These are phyloP conservation scores for Orchestia grillus DNA, from an alignment of 1,140 invertebrate genomes.

Conservation along the genomic window DNA sequence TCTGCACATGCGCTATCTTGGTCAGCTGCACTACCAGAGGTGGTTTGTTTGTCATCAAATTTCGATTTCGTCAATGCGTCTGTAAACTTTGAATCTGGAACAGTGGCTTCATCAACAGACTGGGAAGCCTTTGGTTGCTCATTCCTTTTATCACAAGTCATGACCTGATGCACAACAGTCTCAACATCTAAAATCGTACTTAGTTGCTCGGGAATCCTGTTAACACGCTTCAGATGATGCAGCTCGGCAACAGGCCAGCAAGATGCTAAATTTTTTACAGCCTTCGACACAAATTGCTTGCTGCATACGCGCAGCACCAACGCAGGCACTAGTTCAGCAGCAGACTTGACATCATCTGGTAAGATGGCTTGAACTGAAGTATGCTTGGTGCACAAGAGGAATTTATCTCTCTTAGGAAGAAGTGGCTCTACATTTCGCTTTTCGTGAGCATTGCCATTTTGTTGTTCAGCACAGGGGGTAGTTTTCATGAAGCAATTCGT, in stretches of 20 bases:
- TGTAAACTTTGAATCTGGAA: background rate
- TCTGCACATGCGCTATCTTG: background rate
- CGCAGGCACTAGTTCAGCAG: slow-evolving; percentile 56
- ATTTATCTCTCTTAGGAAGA: background rate
- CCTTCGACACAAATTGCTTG: slow-evolving; percentile 59
- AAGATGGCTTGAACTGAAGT: slow-evolving; percentile 58
- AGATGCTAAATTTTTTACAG: slow-evolving; percentile 60
- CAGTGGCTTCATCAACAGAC: background rate
- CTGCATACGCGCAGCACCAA: slow-evolving; percentile 58
- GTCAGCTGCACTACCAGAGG: background rate
- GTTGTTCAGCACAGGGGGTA: background rate
- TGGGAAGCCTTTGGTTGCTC: background rate
- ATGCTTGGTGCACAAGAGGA: background rate
- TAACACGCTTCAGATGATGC: slow-evolving; percentile 65
- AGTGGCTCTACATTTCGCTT: background rate
- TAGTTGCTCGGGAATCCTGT: background rate
- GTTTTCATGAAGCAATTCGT: background rate
- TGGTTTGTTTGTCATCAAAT: background rate
- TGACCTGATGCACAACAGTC: background rate
- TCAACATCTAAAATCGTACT: background rate
- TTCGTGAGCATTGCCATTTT: too few species aligned
- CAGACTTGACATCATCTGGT: slow-evolving; percentile 60
- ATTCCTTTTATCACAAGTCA: background rate
- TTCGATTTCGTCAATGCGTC: background rate
- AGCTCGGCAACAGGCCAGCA: slow-evolving; percentile 61